Conservation (phyloP, 2,113 vertebrate species). For the Nasalis larvatus region DNA sequence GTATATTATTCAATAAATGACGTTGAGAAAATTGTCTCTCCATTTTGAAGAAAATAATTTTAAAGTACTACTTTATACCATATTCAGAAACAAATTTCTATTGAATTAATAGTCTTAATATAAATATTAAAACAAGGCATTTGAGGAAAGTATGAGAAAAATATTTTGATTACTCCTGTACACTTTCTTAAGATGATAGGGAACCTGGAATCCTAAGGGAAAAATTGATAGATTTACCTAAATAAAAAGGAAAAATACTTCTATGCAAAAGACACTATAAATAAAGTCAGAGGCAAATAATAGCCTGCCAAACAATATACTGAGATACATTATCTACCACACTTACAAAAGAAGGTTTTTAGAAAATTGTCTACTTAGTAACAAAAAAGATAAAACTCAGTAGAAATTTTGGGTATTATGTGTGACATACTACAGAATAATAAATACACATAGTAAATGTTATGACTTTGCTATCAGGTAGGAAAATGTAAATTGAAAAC, state of each 20-base stretch:
- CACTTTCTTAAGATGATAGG: not conserved
- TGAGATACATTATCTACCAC: not conserved
- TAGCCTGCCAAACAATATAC: not conserved
- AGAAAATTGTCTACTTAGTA: not conserved
- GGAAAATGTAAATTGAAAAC: not conserved
- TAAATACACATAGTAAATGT: not conserved
- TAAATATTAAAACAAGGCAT: conserved; percentile 3
- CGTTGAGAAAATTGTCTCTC: not conserved
- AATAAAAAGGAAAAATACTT: not conserved
- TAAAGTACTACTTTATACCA: not conserved
- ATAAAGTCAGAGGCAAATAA: not conserved
- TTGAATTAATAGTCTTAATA: not conserved
- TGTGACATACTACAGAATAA: not conserved
- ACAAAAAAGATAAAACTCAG: not conserved
- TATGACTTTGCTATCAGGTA: not conserved
- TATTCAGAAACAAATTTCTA: not conserved
- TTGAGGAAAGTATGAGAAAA: not conserved
- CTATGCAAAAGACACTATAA: not conserved
- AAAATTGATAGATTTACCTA: not conserved
- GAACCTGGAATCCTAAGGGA: not conserved
- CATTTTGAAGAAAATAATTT: not conserved
- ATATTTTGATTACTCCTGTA: not conserved
- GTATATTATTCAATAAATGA: not conserved
- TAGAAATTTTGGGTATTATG: not conserved
- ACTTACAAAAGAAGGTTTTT: not conserved